These are phyloP conservation scores for Zaprionus taronus DNA, from an alignment of 1,140 invertebrate genomes.

Conservation along the genomic window DNA sequence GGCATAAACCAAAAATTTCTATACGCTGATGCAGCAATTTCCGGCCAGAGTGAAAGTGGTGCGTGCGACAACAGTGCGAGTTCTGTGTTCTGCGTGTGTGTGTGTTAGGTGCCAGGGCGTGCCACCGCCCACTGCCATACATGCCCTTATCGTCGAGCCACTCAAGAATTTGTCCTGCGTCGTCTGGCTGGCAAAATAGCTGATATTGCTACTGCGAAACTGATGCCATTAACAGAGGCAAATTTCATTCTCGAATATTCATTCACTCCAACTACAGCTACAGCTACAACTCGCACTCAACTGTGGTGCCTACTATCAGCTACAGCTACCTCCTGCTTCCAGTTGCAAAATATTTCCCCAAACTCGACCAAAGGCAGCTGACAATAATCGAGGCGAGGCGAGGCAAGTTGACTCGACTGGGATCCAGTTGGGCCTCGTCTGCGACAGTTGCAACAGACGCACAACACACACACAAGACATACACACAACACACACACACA, in stretches of 20 bases:
- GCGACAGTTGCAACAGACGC: conserved; percentile 58
- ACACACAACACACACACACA: neutral
- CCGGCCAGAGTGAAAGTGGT: conserved; percentile 75
- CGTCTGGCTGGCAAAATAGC: conserved; percentile 34
- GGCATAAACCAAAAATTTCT: conserved; percentile 79
- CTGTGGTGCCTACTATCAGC: neutral
- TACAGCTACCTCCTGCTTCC: neutral
- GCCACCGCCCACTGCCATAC: conserved; percentile 24
- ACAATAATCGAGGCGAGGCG: neutral
- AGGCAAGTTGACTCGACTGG: neutral
- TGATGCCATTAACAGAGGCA: conserved; percentile 54
- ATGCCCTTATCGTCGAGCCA: conserved; percentile 23
- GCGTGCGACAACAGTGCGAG: conserved; percentile 55
- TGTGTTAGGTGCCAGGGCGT: neutral
- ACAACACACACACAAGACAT: neutral
- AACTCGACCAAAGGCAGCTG: neutral
- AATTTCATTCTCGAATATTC: conserved; percentile 75
- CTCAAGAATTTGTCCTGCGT: conserved; percentile 50
- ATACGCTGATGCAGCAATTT: conserved; percentile 82
- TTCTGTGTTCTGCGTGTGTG: neutral
- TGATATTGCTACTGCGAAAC: conserved; percentile 50
- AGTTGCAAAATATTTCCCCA: neutral
- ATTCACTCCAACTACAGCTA: conserved; percentile 62
- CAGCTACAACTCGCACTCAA: neutral
- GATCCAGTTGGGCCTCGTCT: conserved; percentile 8